A percentile compares a stretch with the other conserved stretches of the same genome.
phyloP scores from a whole-genome alignment of 37 sponge, comb jelly and placozoan species.

The Dysidea cf. avara region DNA sequence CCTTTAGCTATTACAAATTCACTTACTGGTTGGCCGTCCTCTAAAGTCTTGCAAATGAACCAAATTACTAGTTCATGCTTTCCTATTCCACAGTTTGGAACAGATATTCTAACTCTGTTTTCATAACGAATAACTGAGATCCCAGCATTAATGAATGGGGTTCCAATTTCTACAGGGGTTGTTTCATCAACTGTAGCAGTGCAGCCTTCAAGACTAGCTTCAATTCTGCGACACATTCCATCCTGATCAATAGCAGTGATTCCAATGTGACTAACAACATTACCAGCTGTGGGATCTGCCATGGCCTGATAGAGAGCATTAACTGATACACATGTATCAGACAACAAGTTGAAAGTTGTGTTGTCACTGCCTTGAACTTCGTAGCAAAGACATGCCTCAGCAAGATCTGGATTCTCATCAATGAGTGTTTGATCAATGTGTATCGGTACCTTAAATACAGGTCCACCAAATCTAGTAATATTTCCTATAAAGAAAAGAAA shows the following conservation, averaged over 20 bases:
- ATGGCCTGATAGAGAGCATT: slow-evolving; percentile 38
- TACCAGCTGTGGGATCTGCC: background rate
- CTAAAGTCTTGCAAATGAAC: slow-evolving; percentile 40
- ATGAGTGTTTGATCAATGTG: too few species aligned
- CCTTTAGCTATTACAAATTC: slow-evolving; percentile 47
- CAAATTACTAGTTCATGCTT: slow-evolving; percentile 33
- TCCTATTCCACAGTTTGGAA: slow-evolving; percentile 55
- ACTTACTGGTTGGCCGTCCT: too few species aligned
- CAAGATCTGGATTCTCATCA: too few species aligned
- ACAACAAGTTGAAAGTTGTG: slow-evolving; percentile 43
- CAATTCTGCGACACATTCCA: slow-evolving; percentile 33
- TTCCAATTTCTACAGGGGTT: too few species aligned
- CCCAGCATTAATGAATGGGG: background rate
- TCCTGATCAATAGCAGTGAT: slow-evolving; percentile 15
- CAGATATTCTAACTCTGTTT: slow-evolving; percentile 25
- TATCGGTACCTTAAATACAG: too few species aligned
- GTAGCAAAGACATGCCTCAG: slow-evolving; percentile 62
- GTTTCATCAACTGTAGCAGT: slow-evolving; percentile 23
- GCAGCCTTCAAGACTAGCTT: slow-evolving; percentile 29
- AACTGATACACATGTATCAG: slow-evolving; percentile 51
- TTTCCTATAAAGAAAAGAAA: too few species aligned
- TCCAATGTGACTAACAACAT: slow-evolving; percentile 24
- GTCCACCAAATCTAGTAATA: too few species aligned
- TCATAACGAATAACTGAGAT: background rate
- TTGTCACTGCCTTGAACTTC: slow-evolving; percentile 51